Base-by-base conservation (phyloP, 2,113 vertebrate species). In the Epinephelus fuscoguttatus region DNA sequence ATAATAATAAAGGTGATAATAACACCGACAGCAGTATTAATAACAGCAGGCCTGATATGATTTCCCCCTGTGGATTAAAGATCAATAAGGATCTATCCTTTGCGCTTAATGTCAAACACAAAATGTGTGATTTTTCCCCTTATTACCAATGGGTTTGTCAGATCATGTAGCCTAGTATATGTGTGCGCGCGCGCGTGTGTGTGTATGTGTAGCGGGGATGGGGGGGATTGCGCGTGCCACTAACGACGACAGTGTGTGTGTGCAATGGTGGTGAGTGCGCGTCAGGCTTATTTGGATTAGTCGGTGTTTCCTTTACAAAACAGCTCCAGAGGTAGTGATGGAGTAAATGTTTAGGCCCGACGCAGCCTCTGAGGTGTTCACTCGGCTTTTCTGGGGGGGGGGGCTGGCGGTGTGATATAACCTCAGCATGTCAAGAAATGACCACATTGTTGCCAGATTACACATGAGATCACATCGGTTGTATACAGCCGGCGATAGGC, bases 271-370 rank as follows among this genome's bases (percentile, higher is more conserved):
- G 87, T 52, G 88, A 76, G 84, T 84, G 91, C 84, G 91, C 89
- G 90, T 89, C 84, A 81, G 75, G 85, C 68, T 88, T 89, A 85
- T 90, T 92, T 89, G 88, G 88, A 92, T 91, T 89, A 81, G 75
- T 82, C 78, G 52, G 90, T 88, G 84, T 88, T 87, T 84, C 86
- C 81, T 88, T 84, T 80, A 71, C 49, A 72, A 91, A 88, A 83
- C 87, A 91, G 74, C 86, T 81, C 83, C 82, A 75, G 74, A 64
- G 80, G 82, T 73, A 72, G 85, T 70, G 84, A 62, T 84, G 61
- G 74, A 80, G 88, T 78, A 82, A 78, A 84, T 70, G 75, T 60
- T 61, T 12, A 72, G 85, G 81, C 88, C 85, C 52, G 8, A 6
- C 67, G 63, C 73, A 70, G 55, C 60, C 64, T 82, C 63, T 0